These are phyloP conservation scores for Montipora cactus DNA, from an alignment of 64 coral and sea anemone genomes.

Conservation along the genomic window DNA sequence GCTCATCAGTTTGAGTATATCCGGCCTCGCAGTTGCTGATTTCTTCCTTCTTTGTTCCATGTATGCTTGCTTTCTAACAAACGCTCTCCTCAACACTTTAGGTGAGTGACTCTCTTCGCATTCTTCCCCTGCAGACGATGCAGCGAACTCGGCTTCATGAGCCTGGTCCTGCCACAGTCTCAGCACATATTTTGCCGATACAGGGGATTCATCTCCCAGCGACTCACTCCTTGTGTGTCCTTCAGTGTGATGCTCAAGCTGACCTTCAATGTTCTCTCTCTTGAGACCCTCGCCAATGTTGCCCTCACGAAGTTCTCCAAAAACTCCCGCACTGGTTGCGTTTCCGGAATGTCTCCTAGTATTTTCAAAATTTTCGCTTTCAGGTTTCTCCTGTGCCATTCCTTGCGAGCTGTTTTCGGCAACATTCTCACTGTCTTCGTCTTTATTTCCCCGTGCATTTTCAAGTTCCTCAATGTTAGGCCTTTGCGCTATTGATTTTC, in stretches of 20 bases:
- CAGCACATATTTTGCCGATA: constrained; percentile 20
- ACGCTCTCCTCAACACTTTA: background rate
- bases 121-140: constrained; percentile 8
- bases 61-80: constrained; percentile 28
- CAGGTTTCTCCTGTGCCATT: background rate
- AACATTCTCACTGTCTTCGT: background rate
- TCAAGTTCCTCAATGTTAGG: constrained; percentile 24
- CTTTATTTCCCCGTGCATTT: background rate
- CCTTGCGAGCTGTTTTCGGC: background rate
- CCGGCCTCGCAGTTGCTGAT: constrained; percentile 34
- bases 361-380: background rate
- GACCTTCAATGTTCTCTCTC: background rate
- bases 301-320: background rate
- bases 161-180: constrained; percentile 30
- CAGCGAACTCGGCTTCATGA: background rate
- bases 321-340: background rate
- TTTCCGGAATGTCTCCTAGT: background rate
- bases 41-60: constrained; percentile 28
- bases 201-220: constrained; percentile 6
- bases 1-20: background rate
- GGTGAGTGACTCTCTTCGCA: background rate
- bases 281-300: background rate
- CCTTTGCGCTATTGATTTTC: background rate
- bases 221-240: background rate
- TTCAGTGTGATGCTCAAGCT: background rate